Conservation (phyloP, 2,797 vertebrate genomes). For the Ispidina lecontei region DNA sequence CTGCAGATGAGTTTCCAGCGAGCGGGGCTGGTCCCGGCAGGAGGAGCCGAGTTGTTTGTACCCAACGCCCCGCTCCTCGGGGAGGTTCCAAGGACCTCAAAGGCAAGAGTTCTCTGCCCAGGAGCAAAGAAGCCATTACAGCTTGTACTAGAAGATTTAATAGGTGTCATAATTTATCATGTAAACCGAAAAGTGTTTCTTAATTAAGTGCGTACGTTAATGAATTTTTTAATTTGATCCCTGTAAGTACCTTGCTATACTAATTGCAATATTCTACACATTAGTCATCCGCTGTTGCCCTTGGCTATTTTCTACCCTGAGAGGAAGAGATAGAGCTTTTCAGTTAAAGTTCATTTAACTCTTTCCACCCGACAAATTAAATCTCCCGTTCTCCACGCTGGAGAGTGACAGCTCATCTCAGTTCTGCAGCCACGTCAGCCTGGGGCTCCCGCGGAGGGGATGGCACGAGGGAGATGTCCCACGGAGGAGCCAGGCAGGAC, state of each 20-base stretch:
- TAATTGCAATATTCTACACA: constrained; percentile 99
- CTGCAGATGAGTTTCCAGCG: constrained; percentile 64
- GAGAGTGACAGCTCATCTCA: constrained; percentile 63
- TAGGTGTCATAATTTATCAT: constrained; percentile 99
- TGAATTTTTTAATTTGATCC: constrained; percentile 99
- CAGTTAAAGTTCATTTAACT: constrained; percentile 93
- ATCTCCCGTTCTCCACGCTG: constrained; percentile 52
- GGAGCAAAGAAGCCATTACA: constrained; percentile 95
- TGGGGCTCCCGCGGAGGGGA: no score
- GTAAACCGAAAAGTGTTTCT: constrained; percentile 99
- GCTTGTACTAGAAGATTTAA: constrained; percentile 97
- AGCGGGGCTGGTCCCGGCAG: constrained; percentile 15
- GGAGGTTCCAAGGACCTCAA: constrained; percentile 86
- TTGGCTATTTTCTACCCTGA: constrained; percentile 98
- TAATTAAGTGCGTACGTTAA: constrained; percentile 99
- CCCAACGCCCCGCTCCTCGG: constrained; percentile 82
- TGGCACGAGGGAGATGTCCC: no score
- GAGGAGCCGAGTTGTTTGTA: constrained; percentile 75
- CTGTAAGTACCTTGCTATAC: constrained; percentile 99
- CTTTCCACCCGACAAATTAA: constrained; percentile 85
- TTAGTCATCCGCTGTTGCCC: constrained; percentile 99
- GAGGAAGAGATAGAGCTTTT: constrained; percentile 84
- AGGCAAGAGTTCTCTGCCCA: constrained; percentile 88
- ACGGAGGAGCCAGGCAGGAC: not conserved
- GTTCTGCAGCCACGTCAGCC: not conserved